A percentile compares a stretch with the other conserved stretches of the same genome.
phyloP scores from a whole-genome alignment of 2,888 invertebrate species.

The Ischnus inquisitorius region DNA sequence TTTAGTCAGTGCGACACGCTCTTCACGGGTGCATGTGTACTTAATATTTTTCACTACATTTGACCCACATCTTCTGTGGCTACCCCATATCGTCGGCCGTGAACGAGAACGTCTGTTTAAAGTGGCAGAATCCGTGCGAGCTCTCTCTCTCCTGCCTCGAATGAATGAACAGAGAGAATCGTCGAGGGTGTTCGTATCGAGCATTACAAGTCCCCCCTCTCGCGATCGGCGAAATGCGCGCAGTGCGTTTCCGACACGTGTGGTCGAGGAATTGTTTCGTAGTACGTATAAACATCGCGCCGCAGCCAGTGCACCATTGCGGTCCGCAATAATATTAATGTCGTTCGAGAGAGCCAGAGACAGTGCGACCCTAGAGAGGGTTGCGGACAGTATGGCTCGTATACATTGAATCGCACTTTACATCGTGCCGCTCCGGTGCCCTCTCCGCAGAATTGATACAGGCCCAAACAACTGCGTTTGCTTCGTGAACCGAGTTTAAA shows the following conservation, averaged over 20 bases:
- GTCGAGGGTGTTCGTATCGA: conserved; percentile 42
- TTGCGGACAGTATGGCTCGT: conserved; percentile 23
- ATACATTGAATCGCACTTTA: conserved; percentile 61
- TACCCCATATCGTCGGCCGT: conserved; percentile 43
- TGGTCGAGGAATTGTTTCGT: conserved; percentile 47
- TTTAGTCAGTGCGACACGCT: neutral
- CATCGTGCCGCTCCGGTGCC: conserved; percentile 34
- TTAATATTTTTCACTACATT: conserved; percentile 65
- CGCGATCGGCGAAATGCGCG: conserved; percentile 46
- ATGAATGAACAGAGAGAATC: conserved; percentile 50
- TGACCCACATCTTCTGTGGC: conserved; percentile 57
- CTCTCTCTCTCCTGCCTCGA: conserved; percentile 17
- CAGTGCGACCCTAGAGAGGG: conserved; percentile 24
- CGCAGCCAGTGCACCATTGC: conserved; percentile 62
- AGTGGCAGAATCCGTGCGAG: conserved; percentile 44
- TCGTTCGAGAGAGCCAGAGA: conserved; percentile 28
- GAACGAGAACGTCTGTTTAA: conserved; percentile 45
- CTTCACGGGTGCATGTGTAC: conserved; percentile 30
- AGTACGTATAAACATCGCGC: conserved; percentile 16
- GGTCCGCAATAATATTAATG: conserved; percentile 62
- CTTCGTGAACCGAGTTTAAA: conserved; percentile 8
- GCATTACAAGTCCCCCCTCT: conserved; percentile 43
- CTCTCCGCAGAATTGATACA: conserved; percentile 46
- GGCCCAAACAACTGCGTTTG: conserved; percentile 41
- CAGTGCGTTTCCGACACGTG: conserved; percentile 62